Evolutionary conservation across 2,888 invertebrate genomes (phyloP).

Genomic region (Vanessa cardui): DNA sequence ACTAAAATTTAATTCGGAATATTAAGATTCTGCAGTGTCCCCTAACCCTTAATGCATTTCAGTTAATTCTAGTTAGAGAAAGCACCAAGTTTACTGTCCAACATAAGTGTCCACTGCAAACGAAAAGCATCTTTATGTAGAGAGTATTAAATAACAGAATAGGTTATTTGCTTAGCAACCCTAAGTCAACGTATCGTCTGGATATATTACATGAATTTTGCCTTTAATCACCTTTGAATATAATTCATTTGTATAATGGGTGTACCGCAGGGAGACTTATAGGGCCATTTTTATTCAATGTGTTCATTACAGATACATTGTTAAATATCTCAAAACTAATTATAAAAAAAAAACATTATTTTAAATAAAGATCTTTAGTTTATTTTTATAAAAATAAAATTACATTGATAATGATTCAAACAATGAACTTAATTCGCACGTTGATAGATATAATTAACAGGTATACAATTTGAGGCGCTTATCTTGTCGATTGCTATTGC

Average conservation of each 20-base stretch:
- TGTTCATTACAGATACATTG: background rate
- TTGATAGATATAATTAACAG: conserved; percentile 25
- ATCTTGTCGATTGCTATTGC: conserved; percentile 33
- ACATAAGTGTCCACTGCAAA: conserved; percentile 14
- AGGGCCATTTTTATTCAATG: background rate
- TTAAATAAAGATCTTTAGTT: too few species aligned
- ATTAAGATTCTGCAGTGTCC: background rate
- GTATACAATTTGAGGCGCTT: conserved; percentile 29
- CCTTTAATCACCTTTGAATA: conserved; percentile 8
- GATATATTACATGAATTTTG: conserved; percentile 18
- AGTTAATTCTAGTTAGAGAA: conserved; percentile 20
- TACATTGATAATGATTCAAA: conserved; percentile 1
- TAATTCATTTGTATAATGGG: background rate
- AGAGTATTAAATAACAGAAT: conserved; percentile 12
- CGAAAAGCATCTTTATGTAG: conserved; percentile 22
- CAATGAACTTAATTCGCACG: conserved; percentile 33
- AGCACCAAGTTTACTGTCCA: conserved; percentile 26
- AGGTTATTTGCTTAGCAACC: too few species aligned
- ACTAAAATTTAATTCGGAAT: background rate
- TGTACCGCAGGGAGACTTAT: background rate
- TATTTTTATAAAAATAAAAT: background rate
- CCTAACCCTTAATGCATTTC: conserved; percentile 25
- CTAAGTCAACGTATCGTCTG: conserved; percentile 12
- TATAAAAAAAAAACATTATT: background rate
- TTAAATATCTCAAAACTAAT: background rate